Conservation (phyloP, 2,113 vertebrate genomes). For the Myotis lucifugus region DNA sequence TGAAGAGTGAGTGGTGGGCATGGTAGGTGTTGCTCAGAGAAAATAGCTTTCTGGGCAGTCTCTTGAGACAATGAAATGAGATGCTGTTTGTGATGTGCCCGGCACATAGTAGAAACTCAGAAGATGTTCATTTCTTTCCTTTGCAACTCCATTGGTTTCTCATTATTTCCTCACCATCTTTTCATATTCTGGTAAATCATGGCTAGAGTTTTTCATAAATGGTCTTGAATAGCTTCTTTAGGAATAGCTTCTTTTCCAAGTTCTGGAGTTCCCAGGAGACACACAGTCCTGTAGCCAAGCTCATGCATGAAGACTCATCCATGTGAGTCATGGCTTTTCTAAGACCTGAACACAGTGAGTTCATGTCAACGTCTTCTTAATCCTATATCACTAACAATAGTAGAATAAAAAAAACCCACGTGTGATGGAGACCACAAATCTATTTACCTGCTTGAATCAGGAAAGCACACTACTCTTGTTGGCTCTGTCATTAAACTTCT, state of each 20-base stretch:
- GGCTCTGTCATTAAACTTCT: constrained; percentile 72
- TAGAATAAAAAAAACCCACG: constrained; percentile 51
- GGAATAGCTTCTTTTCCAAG: constrained; percentile 30
- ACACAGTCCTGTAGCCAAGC: not conserved
- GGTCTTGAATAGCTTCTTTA: not conserved
- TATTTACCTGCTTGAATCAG: constrained; percentile 70
- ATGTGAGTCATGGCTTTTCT: constrained; percentile 29
- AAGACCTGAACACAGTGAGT: constrained; percentile 25
- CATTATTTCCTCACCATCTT: constrained; percentile 20
- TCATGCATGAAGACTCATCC: constrained; percentile 21
- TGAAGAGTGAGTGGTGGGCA: not conserved
- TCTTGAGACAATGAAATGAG: not conserved
- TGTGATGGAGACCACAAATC: constrained; percentile 64
- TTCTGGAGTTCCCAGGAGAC: constrained; percentile 19
- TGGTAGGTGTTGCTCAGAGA: not conserved
- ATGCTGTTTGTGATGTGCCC: too few species aligned
- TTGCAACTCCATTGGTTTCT: constrained; percentile 2
- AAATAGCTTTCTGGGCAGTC: not conserved
- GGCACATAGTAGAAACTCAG: not conserved
- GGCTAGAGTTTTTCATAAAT: constrained; percentile 40
- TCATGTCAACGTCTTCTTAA: constrained; percentile 74
- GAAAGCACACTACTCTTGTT: constrained; percentile 46
- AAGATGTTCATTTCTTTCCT: not conserved
- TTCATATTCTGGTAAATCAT: not conserved
- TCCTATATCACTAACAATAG: constrained; percentile 59